phyloP scores from a whole-genome alignment of 2,113 vertebrate genomes.

The Hemiscyllium ocellatum region DNA sequence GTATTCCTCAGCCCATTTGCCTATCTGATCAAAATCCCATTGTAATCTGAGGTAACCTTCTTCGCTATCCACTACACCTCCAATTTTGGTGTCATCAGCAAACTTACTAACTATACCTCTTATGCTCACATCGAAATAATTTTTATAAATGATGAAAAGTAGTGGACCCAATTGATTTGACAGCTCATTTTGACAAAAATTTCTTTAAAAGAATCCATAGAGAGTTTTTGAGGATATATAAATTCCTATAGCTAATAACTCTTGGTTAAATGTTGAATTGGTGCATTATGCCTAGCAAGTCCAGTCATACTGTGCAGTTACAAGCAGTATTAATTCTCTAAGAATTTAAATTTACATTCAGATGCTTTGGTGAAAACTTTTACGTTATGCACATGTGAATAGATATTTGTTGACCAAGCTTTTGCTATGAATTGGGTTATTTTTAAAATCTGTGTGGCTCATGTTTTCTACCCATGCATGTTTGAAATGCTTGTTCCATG shows the following conservation, averaged over 20 bases:
- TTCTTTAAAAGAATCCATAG: not conserved
- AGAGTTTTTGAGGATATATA: not conserved
- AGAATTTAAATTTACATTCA: not conserved
- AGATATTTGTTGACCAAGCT: not conserved
- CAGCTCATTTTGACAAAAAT: not conserved
- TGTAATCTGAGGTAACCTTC: too few relatives aligned
- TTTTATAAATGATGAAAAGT: too few relatives aligned
- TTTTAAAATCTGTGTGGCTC: not conserved
- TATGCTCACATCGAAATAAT: too few relatives aligned
- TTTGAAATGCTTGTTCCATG: constrained; percentile 27
- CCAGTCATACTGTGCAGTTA: not conserved
- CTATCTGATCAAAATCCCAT: too few relatives aligned
- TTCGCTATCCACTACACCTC: too few relatives aligned
- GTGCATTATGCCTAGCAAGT: not conserved
- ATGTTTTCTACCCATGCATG: constrained; percentile 12
- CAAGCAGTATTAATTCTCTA: not conserved
- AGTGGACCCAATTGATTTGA: too few relatives aligned
- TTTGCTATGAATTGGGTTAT: not conserved
- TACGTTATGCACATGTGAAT: not conserved
- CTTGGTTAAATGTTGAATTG: not conserved
- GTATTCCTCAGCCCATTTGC: too few relatives aligned
- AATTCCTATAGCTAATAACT: not conserved
- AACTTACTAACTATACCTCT: too few relatives aligned
- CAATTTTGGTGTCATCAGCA: too few relatives aligned
- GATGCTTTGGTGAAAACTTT: not conserved